phyloP scores from a whole-genome alignment of 1,140 invertebrate genomes.

The Procambarus virginalis region DNA sequence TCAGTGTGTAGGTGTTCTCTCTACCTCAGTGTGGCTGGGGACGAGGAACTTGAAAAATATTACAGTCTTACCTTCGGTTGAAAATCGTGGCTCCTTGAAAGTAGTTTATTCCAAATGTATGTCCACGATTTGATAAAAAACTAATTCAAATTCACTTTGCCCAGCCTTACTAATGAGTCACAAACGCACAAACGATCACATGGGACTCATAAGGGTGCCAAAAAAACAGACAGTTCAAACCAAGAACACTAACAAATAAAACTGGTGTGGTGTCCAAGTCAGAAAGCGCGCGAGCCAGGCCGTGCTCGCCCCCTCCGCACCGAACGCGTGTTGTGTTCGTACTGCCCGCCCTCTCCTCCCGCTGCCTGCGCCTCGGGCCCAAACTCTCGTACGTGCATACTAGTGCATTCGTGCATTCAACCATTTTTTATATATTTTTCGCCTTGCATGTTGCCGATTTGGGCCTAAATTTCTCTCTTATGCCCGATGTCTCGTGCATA shows the following conservation, averaged over 20 bases:
- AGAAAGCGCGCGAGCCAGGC: conserved; percentile 11
- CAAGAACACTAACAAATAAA: conserved; percentile 18
- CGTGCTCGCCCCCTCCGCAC: conserved; percentile 55
- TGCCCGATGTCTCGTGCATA: too few relatives aligned
- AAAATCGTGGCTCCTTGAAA: not conserved
- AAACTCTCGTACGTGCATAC: too few relatives aligned
- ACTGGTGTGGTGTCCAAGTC: not conserved
- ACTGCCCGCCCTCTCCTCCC: conserved; percentile 58
- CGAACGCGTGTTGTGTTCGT: conserved; percentile 58
- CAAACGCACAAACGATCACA: conserved; percentile 17
- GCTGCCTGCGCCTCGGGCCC: conserved; percentile 49
- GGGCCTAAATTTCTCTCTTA: too few relatives aligned
- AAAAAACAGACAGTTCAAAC: conserved; percentile 5
- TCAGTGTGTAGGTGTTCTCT: too few relatives aligned
- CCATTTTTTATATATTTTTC: too few relatives aligned
- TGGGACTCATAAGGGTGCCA: not conserved
- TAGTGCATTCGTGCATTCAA: too few relatives aligned
- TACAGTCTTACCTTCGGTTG: conserved; percentile 22
- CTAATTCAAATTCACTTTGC: conserved; percentile 8
- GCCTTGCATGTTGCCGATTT: not conserved
- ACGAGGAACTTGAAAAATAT: too few relatives aligned
- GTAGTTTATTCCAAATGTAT: conserved; percentile 28
- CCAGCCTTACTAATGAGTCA: conserved; percentile 18
- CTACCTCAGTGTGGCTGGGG: too few relatives aligned
- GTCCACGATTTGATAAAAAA: conserved; percentile 11